These are phyloP conservation scores for Pristionchus fissidentatus DNA, from an alignment of 2,888 invertebrate genomes.

Conservation along the genomic window DNA sequence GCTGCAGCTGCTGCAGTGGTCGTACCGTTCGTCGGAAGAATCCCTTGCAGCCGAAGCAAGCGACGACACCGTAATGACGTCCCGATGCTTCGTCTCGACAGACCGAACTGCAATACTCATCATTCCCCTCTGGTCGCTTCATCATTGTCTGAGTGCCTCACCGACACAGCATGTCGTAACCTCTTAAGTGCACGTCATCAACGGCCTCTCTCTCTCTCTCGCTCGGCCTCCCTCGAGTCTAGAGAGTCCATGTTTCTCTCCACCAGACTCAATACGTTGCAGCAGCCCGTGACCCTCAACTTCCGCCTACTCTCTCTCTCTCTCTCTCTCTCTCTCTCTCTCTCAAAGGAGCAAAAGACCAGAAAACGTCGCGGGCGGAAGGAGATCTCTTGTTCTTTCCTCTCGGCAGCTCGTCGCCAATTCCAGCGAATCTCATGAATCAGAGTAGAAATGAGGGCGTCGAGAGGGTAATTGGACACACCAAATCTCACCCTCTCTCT, in stretches of 20 bases:
- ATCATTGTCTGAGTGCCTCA: not conserved
- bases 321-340: no score
- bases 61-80: constrained; percentile 72
- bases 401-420: not conserved
- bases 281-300: not conserved
- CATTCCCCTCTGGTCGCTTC: not conserved
- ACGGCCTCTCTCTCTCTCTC: not conserved
- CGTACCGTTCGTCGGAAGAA: constrained; percentile 69
- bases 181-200: constrained; percentile 25
- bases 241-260: not conserved
- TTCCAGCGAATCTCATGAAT: not conserved
- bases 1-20: no score
- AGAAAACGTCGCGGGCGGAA: not conserved
- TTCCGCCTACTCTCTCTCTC: not conserved
- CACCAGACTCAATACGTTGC: constrained; percentile 37
- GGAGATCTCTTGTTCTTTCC: not conserved
- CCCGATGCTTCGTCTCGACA: constrained; percentile 73
- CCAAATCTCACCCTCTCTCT: not conserved
- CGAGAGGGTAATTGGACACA: not conserved
- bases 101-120: constrained; percentile 66
- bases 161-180: not conserved
- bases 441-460: not conserved
- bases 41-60: constrained; percentile 75
- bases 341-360: not conserved
- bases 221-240: no score